phyloP scores from a whole-genome alignment of 2,888 invertebrate species.

The Dorcus hopei region DNA sequence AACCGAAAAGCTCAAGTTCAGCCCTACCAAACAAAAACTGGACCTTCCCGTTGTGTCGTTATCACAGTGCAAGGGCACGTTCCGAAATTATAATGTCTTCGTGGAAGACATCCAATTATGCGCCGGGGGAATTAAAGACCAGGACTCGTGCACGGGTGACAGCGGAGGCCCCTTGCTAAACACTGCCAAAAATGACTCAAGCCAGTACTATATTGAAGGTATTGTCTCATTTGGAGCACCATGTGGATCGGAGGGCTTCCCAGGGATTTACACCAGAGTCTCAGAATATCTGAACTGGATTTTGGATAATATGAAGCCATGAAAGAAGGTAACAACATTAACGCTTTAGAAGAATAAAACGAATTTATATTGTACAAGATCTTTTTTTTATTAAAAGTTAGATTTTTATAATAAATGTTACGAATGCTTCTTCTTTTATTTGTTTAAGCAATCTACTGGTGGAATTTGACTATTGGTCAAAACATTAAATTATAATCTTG shows the following conservation, averaged over 20 bases:
- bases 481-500: too few species aligned
- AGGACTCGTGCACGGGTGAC: constrained; percentile 62
- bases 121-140: constrained; percentile 63
- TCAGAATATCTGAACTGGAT: constrained; percentile 61
- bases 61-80: constrained; percentile 1
- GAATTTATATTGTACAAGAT: neutral
- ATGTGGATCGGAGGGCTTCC: constrained; percentile 54
- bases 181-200: constrained; percentile 42
- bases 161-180: constrained; percentile 65
- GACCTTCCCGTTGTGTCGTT: constrained; percentile 51
- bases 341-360: neutral
- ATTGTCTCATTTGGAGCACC: constrained; percentile 56
- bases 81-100: constrained; percentile 2
- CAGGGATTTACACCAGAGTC: constrained; percentile 65
- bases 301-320: constrained; percentile 29
- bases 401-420: neutral
- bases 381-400: neutral
- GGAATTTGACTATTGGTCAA: too few species aligned
- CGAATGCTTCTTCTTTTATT: neutral
- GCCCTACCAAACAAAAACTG: constrained; percentile 26
- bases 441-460: neutral
- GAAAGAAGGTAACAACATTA: neutral
- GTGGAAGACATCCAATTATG: constrained; percentile 55
- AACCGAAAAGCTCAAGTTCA: constrained; percentile 25
- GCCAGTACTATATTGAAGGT: constrained; percentile 50